phyloP scores from a whole-genome alignment of 2,888 invertebrate genomes.

The Timema cristinae region DNA sequence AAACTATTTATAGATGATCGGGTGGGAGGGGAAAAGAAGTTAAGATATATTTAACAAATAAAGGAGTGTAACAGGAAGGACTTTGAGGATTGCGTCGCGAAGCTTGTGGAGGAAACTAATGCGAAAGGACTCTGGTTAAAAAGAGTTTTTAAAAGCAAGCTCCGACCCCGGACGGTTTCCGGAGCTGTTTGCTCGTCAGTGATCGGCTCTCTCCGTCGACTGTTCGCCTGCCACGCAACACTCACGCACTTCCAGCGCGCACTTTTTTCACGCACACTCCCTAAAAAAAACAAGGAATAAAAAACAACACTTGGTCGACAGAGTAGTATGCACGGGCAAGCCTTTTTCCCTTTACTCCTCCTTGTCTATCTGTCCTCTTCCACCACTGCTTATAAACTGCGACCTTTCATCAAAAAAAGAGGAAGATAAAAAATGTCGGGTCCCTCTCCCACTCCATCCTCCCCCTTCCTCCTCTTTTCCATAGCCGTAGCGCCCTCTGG shows the following conservation, averaged over 20 bases:
- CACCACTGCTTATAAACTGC: conserved; percentile 22
- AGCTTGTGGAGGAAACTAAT: too few relatives aligned
- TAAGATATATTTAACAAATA: too few relatives aligned
- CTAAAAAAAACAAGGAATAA: conserved; percentile 22
- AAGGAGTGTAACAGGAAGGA: too few relatives aligned
- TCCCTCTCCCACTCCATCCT: not conserved
- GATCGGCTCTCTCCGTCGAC: conserved; percentile 9
- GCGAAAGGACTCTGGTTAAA: too few relatives aligned
- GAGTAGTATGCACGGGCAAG: conserved; percentile 11
- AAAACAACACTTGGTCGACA: conserved; percentile 15
- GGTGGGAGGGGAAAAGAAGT: too few relatives aligned
- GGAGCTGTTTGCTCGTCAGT: not conserved
- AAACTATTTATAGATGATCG: too few relatives aligned
- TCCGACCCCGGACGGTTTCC: not conserved
- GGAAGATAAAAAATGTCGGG: not conserved
- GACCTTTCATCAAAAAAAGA: conserved; percentile 25
- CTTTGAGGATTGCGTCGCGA: too few relatives aligned
- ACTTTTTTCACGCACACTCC: conserved; percentile 41
- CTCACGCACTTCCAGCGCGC: conserved; percentile 34
- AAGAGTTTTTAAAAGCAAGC: too few relatives aligned
- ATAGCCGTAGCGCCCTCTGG: not conserved
- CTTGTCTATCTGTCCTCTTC: not conserved
- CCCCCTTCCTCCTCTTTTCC: not conserved
- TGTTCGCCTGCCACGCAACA: conserved; percentile 9
- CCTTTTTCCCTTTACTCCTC: conserved; percentile 1